Evolutionary conservation across 2,888 invertebrate genomes (phyloP), one percentile per base, ranked within the genome.

Genomic region (Oxycera nigricornis): DNA sequence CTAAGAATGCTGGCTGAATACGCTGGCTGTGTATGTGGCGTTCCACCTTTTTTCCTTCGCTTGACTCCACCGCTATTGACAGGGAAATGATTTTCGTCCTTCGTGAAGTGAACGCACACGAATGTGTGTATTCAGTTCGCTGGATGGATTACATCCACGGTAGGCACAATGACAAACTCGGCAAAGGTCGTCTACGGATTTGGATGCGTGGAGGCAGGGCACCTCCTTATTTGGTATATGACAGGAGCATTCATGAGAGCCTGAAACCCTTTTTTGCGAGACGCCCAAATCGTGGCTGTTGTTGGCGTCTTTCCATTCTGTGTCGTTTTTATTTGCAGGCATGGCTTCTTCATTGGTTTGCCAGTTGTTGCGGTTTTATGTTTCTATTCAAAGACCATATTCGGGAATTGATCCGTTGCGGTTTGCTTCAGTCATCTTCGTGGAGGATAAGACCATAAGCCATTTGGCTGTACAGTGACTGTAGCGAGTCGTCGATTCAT

Each of bases 61-160:
- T 55, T 6, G 17, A 41, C 39, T 26, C 31, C 1, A 17, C n/a
- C 20, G 39, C 52, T 72, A 72, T 75, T 75, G 74, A 75, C 65
- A 75, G 28, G 65, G 55, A 50, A 65, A 75, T 72, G 72, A 65
- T 75, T 72, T 62, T 72, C 59, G 30, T 62, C 72, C 72, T 65
- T 68, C 68, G 52, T 35, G 31, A 14, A 67, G 11, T 26, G 30
- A 35, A n/a, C 31, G 24, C 6, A 31, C 50, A 26, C 41, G 39
- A 67, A 24, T 30, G 22, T 55, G 26, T 4, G 30, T 50, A 50
- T 50, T 28, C 68, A 31, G 31, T 24, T 52, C 17, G 31, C 17
- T 55, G 52, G 52, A 55, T 52, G 55, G 31, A 70, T 55, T 55
- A 31, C 24, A 55, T 31, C 22, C 70, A 11, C 31, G 70, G 24